Conservation (phyloP, 1,140 invertebrate genomes). For the Drosophila serrata region DNA sequence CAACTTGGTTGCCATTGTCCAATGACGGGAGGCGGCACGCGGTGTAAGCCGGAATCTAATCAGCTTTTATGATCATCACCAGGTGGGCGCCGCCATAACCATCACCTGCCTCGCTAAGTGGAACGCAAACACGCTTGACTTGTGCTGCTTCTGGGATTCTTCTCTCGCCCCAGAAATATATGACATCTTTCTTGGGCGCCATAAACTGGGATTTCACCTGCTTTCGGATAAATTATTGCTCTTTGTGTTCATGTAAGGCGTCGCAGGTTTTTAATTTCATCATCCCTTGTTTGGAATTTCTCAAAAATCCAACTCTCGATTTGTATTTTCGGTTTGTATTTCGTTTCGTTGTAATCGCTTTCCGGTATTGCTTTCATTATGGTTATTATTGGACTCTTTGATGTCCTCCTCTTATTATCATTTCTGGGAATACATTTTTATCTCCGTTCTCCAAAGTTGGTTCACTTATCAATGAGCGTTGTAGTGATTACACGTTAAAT, state of each 20-base stretch:
- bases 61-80: constrained; percentile 40
- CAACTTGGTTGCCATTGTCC: constrained; percentile 19
- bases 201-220: constrained; percentile 35
- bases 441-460: constrained; percentile 13
- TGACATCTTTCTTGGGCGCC: constrained; percentile 17
- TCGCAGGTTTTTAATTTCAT: constrained; percentile 25
- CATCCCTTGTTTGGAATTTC: constrained; percentile 18
- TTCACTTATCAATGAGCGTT: constrained; percentile 17
- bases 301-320: constrained; percentile 4
- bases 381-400: constrained; percentile 26
- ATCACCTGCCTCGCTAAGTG: constrained; percentile 30
- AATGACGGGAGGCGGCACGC: constrained; percentile 12
- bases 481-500: constrained; percentile 10
- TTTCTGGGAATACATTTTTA: constrained; percentile 39
- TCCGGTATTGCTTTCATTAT: constrained; percentile 6
- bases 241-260: constrained; percentile 33
- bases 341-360: constrained; percentile 25
- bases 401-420: constrained; percentile 28
- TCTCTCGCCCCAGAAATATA: constrained; percentile 17
- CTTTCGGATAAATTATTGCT: constrained; percentile 32
- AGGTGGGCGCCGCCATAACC: constrained; percentile 34
- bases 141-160: constrained; percentile 23
- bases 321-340: constrained; percentile 36
- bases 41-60: constrained; percentile 46
- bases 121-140: constrained; percentile 15